These are phyloP conservation scores for Lordiphosa mommai DNA, from an alignment of 1,140 invertebrate species.

Conservation along the genomic window DNA sequence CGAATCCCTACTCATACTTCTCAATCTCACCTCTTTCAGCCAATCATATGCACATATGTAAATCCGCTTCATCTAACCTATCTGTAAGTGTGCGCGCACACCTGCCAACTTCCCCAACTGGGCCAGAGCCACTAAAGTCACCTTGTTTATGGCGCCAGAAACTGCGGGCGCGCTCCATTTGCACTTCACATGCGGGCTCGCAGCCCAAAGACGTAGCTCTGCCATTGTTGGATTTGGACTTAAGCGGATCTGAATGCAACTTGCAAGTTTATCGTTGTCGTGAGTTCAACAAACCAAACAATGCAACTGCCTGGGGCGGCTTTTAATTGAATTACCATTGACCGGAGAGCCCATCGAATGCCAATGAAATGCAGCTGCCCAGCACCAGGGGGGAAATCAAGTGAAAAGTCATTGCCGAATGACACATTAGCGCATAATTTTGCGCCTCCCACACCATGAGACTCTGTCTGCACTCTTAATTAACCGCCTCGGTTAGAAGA, in stretches of 20 bases:
- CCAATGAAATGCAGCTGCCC: conserved; percentile 29
- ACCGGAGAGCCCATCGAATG: conserved; percentile 39
- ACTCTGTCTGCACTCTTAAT: conserved; percentile 63
- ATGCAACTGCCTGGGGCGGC: conserved; percentile 33
- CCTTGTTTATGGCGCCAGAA: conserved; percentile 62
- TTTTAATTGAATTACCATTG: conserved; percentile 67
- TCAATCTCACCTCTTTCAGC: not conserved
- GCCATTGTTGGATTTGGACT: conserved; percentile 47
- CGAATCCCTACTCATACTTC: conserved; percentile 12
- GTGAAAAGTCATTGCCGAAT: conserved; percentile 34
- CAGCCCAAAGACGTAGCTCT: conserved; percentile 12
- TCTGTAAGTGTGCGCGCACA: conserved; percentile 23
- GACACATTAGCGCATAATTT: conserved; percentile 72
- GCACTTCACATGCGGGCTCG: conserved; percentile 30
- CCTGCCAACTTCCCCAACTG: conserved; percentile 41
- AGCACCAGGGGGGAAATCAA: conserved; percentile 17
- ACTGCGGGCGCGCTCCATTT: conserved; percentile 68
- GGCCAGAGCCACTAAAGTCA: conserved; percentile 62
- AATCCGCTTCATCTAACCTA: conserved; percentile 14
- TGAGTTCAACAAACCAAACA: conserved; percentile 69
- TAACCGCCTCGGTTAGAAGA: conserved; percentile 67
- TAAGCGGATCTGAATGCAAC: conserved; percentile 46
- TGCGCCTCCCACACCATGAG: conserved; percentile 13
- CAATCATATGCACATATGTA: not conserved
- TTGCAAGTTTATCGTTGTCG: conserved; percentile 14